Evolutionary conservation across 2,888 invertebrate genomes (phyloP), one percentile per base, ranked within the genome.

Genomic region (Hirtodrosophila cameraria): DNA sequence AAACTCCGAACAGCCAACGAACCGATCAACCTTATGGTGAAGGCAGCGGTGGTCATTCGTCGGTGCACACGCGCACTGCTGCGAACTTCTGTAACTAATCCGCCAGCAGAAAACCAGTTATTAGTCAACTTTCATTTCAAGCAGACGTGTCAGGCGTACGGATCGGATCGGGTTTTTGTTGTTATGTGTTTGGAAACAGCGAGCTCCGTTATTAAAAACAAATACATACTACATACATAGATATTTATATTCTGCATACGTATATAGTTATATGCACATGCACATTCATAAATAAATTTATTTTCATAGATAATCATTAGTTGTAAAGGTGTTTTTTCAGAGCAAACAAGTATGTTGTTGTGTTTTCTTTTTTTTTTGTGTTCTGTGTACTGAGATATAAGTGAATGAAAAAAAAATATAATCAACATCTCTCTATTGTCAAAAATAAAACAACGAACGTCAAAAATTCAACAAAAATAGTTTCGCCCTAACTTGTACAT

Each of bases 51-150:
- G 18, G 16, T 36, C 52, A 43, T 16, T 25, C 12, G 25, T 15
- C 54, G 65, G 18, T 70, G 69, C 79, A 67, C 72, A 74, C 60
- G 63, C 77, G 72, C 76, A 79, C 27, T 59, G 60, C 58, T 50
- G 50, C 70, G 60, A 77, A 57, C 75, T 78, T 78, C 58, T 68
- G 75, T 75, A 65, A 64, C 57, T 43, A 41, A 62, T 65, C 72
- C 75, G 71, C 73, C 69, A 76, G 63, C 53, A 41, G 35, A 73
- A 90, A 89, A 89, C 90, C 89, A 89, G 89, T 89, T 89, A 88
- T 88, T 85, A 88, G 78, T 85, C 89, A 89, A 90, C 90, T 90
- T 90, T 90, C 89, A 90, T 89, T 88, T 77, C 61, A 79, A 85
- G 85, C 88, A 77, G 89, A 90, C 89, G 88, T 89, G 85, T 61